Base-by-base conservation (phyloP, 2,113 vertebrate species). In the Tauraco erythrolophus region DNA sequence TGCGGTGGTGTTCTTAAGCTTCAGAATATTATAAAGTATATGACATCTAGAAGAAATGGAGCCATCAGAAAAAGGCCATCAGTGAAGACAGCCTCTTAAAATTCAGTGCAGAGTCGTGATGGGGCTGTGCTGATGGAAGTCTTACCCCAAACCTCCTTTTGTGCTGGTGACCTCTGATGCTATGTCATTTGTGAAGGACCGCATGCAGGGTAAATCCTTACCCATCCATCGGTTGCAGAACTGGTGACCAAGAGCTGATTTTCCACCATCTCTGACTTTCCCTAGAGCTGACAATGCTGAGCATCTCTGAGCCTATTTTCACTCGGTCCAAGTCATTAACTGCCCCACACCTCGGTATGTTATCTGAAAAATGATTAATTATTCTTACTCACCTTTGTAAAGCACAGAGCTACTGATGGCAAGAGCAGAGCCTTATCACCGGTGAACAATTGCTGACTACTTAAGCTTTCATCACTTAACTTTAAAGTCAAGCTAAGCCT, bases 401-500 rank as follows among this genome's bases (percentile, higher is more conserved):
- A 1, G 10, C 88, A 19, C 39, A 70, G 58, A 85, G 27, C 46
- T 51, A 60, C 66, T 3, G 85, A 76, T 54, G 71, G 68, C 90
- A 68, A 66, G 85, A 96, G 74, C 87, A 53, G 83, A 84, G 82
- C 82, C 64, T 95, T 93, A 84, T 70, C 79, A 70, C 2, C 28
- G 62, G 90, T 86, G 95, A 97, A 96, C 88, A 92, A 92, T 96
- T 6, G 4, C 88, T 89, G 90, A 96, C 97, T 93, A 62, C 72
- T n/a, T 37, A 65, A 90, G 92, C 88, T 91, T 96, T 92, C 94
- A 86, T 84, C 85, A 7, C 83, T 91, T 84, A 57, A 84, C 91
- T 97, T 96, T 86, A 92, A 95, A 96, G 94, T 86, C 83, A 64
- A 81, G 91, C 91, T 93, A 94, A 95, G 92, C 91, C 92, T 94